phyloP scores from a whole-genome alignment of 2,113 vertebrate genomes.

The Jaculus jaculus region DNA sequence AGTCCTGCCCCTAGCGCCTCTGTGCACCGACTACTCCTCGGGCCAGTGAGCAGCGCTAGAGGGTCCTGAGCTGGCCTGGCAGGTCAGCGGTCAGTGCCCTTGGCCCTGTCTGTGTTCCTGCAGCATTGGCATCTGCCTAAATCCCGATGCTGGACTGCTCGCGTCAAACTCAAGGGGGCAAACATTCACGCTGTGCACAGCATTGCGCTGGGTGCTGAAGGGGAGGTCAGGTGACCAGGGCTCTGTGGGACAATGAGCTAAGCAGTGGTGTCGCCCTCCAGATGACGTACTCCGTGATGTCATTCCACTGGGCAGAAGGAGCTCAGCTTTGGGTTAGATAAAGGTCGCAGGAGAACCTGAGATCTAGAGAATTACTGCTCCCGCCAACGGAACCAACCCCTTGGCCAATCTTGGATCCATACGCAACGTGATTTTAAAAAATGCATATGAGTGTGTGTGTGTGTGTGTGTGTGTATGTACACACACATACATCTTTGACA shows the following conservation, averaged over 20 bases:
- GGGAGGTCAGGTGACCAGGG: rapidly evolving
- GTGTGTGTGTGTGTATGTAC: too few species aligned
- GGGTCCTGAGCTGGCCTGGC: background rate
- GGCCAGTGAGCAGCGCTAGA: rapidly evolving
- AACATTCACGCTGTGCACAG: background rate
- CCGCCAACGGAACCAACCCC: background rate
- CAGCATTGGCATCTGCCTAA: background rate
- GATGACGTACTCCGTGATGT: background rate
- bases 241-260: background rate
- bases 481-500: too few species aligned
- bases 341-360: background rate
- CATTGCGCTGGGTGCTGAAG: rapidly evolving
- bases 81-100: background rate
- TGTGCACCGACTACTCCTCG: rapidly evolving
- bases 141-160: rapidly evolving
- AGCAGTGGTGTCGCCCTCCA: background rate
- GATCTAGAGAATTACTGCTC: background rate
- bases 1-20: background rate
- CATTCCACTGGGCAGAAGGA: background rate
- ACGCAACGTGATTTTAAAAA: background rate
- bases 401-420: background rate
- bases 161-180: rapidly evolving
- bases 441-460: too few species aligned
- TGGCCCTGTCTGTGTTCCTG: rapidly evolving
- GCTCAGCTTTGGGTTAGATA: background rate